phyloP scores from a whole-genome alignment of 2,888 invertebrate genomes.

The Timema podura region DNA sequence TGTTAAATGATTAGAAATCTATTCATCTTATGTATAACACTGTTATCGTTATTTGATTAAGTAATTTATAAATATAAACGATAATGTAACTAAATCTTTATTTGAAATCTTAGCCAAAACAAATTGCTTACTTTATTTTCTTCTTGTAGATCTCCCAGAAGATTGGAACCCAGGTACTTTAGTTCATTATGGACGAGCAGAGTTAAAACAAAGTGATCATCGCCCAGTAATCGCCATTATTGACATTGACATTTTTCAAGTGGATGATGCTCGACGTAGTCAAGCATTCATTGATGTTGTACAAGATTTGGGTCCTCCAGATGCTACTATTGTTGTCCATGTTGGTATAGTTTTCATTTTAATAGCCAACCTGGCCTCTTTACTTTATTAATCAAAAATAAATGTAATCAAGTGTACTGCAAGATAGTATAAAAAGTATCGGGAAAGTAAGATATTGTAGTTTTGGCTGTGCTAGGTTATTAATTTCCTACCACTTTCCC shows the following conservation, averaged over 20 bases:
- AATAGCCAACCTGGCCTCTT: not conserved
- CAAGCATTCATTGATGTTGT: conserved; percentile 81
- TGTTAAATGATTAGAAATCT: too few relatives aligned
- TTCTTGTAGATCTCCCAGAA: conserved; percentile 38
- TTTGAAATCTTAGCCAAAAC: too few relatives aligned
- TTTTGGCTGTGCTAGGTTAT: too few relatives aligned
- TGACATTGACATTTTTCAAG: conserved; percentile 79
- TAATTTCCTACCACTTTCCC: too few relatives aligned
- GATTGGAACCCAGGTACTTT: conserved; percentile 76
- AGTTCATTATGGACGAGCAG: conserved; percentile 86
- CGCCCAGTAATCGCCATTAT: conserved; percentile 91
- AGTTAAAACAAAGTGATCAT: conserved; percentile 96
- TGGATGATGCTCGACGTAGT: conserved; percentile 72
- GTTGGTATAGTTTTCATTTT: conserved; percentile 34
- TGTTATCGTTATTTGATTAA: too few relatives aligned
- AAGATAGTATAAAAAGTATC: too few relatives aligned
- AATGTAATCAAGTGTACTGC: too few relatives aligned
- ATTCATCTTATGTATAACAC: too few relatives aligned
- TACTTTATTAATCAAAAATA: not conserved
- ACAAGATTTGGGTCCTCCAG: conserved; percentile 86
- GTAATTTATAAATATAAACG: too few relatives aligned
- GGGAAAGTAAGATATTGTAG: too few relatives aligned
- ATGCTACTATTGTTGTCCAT: conserved; percentile 84
- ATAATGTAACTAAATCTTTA: too few relatives aligned
- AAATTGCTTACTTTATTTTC: not conserved